Evolutionary conservation across 37 sponge, comb jelly and placozoan genomes (phyloP), one percentile per base, ranked within the genome.

Genomic region (Theonella swinhoei): DNA sequence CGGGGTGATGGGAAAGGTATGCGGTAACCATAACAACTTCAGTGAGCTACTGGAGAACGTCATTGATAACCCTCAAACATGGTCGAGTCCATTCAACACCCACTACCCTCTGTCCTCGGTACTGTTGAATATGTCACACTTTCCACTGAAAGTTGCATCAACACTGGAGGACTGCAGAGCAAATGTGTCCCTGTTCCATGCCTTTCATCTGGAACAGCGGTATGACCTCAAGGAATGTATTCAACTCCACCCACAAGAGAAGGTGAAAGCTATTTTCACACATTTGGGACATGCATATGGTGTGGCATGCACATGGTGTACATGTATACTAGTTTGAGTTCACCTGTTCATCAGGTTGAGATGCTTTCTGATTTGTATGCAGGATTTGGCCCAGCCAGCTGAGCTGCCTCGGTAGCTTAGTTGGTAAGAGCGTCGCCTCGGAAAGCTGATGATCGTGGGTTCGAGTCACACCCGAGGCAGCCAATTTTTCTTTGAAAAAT

Each of bases 21-120:
- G 92, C 80, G 85, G 85, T 1, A 64, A 54, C 39, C 34, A 83
- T 33, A 39, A 38, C 0, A 84, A 88, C 81, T 87, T 87, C 68
- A 78, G 73, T 2, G 61, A 30, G 23, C 64, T 88, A 1, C 29
- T 87, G 72, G 54, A 72, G 20, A 11, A 87, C 23, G 80, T 91
- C 11, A 34, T 91, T 39, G 92, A 91, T 35, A 71, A 83, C 69
- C 36, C 37, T 30, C 11, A 38, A 0, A 79, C 86, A 0, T 93
- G 94, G 94, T 42, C 43, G 1, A 75, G 61, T 14, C 64, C 29
- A 19, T 7, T 17, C 54, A 47, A 7, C 54, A 17, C 54, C 11
- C 14, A 17, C 54, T 89, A 89, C 66, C 87, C 89, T 29, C 76
- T 93, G 23, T 89, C 79, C 5, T 23, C 39, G 20, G 36, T 76